Percentiles rank a stretch among this genome's conserved stretches.
Conservation (phyloP, 2,113 vertebrate genomes). For the Salvator merianae region DNA sequence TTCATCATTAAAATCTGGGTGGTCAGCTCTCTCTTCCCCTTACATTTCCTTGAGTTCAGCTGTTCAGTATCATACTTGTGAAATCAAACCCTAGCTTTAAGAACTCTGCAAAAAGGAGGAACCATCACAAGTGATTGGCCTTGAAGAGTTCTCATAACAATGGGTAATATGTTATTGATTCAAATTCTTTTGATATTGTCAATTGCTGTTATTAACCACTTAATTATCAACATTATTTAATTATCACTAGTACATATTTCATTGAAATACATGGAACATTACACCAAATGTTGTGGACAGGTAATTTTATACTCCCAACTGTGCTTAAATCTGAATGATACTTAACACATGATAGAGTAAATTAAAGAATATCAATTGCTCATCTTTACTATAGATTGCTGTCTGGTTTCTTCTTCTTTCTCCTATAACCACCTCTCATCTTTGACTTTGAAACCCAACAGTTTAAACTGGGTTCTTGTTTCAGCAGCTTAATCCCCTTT, state of each 20-base stretch:
- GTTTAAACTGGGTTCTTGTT: slow-evolving; percentile 82
- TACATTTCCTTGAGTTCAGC: too few relatives aligned
- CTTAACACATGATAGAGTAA: slow-evolving; percentile 57
- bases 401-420: slow-evolving; percentile 65
- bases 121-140: too few relatives aligned
- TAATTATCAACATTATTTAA: slow-evolving; percentile 70
- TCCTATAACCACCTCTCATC: slow-evolving; percentile 73
- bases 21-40: too few relatives aligned
- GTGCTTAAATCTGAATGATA: slow-evolving; percentile 61
- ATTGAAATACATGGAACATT: slow-evolving; percentile 56
- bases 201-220: slow-evolving; percentile 51
- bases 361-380: slow-evolving; percentile 69
- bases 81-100: too few relatives aligned
- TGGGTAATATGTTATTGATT: slow-evolving; percentile 65
- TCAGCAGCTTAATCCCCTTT: slow-evolving; percentile 83
- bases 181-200: slow-evolving; percentile 28
- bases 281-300: slow-evolving; percentile 34
- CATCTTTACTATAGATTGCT: slow-evolving; percentile 67
- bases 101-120: too few relatives aligned
- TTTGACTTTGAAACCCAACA: slow-evolving; percentile 80
- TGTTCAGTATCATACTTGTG: too few relatives aligned
- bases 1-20: too few relatives aligned
- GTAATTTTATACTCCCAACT: background rate
- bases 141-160: background rate
- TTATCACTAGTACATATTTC: slow-evolving; percentile 55